Evolutionary conservation across 2,888 invertebrate genomes (phyloP).

Genomic region (Polydrusus pterygomalis): DNA sequence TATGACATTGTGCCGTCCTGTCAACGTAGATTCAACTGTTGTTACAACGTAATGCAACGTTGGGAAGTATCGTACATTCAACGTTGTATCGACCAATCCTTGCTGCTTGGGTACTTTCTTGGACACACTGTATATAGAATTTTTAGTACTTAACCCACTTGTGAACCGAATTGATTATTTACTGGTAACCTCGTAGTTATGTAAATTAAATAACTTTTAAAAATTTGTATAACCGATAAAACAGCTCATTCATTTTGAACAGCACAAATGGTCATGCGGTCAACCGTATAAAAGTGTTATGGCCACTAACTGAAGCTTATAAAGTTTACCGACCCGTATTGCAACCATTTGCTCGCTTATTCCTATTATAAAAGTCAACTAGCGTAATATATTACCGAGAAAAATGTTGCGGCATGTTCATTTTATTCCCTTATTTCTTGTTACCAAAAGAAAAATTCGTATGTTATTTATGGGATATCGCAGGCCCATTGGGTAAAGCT

Average conservation of each 20-base stretch:
- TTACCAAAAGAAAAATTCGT: not conserved
- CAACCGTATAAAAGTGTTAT: constrained; percentile 37
- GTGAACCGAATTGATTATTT: too few species aligned
- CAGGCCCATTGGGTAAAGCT: not conserved
- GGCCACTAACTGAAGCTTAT: constrained; percentile 22
- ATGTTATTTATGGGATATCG: not conserved
- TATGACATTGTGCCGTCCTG: too few species aligned
- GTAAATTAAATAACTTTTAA: too few species aligned
- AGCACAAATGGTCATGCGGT: constrained; percentile 20
- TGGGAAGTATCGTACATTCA: too few species aligned
- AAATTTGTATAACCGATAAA: too few species aligned
- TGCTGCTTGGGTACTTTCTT: too few species aligned
- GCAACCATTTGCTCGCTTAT: constrained; percentile 42
- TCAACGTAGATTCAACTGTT: too few species aligned
- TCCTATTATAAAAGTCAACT: constrained; percentile 47
- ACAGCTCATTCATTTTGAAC: not conserved
- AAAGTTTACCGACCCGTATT: constrained; percentile 38
- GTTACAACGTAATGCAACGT: too few species aligned
- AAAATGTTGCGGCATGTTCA: constrained; percentile 21
- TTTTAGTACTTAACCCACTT: too few species aligned
- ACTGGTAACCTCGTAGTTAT: too few species aligned
- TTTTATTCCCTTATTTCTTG: constrained; percentile 9
- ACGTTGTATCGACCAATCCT: too few species aligned
- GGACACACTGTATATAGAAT: too few species aligned
- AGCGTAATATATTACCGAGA: constrained; percentile 32